Evolutionary conservation across 2,113 vertebrate species (phyloP).

Genomic region (Heterochromis multidens): DNA sequence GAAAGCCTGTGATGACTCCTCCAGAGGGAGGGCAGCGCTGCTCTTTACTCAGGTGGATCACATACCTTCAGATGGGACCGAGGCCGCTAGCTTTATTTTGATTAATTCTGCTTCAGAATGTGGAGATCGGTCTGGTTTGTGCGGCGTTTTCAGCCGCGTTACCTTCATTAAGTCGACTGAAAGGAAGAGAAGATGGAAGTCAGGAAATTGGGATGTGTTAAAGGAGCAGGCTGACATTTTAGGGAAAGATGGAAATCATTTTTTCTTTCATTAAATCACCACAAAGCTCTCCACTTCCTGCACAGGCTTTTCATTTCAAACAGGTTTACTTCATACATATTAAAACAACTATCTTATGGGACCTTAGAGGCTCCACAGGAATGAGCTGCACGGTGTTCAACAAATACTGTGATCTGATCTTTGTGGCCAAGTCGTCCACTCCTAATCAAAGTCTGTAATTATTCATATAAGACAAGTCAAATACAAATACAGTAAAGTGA

Average conservation of each 20-base stretch:
- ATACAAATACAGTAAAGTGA: background rate
- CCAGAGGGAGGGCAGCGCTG: slow-evolving; percentile 18
- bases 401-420: background rate
- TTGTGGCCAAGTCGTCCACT: no score
- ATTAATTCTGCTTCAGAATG: background rate
- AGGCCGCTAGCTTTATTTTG: background rate
- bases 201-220: background rate
- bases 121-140: background rate
- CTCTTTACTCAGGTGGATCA: background rate
- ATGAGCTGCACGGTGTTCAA: background rate
- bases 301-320: background rate
- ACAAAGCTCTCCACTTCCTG: background rate
- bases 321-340: background rate
- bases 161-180: background rate
- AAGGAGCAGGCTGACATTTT: background rate
- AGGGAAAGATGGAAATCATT: background rate
- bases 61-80: background rate
- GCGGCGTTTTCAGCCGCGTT: background rate
- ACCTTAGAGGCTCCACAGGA: background rate
- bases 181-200: background rate
- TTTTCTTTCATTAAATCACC: background rate
- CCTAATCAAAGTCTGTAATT: background rate
- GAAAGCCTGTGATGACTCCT: slow-evolving; percentile 31
- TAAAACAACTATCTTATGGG: background rate
- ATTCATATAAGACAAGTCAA: background rate